A percentile compares a stretch with the other conserved stretches of the same genome.
Conservation (phyloP, 1,140 invertebrate species). For the Eueides isabella region DNA sequence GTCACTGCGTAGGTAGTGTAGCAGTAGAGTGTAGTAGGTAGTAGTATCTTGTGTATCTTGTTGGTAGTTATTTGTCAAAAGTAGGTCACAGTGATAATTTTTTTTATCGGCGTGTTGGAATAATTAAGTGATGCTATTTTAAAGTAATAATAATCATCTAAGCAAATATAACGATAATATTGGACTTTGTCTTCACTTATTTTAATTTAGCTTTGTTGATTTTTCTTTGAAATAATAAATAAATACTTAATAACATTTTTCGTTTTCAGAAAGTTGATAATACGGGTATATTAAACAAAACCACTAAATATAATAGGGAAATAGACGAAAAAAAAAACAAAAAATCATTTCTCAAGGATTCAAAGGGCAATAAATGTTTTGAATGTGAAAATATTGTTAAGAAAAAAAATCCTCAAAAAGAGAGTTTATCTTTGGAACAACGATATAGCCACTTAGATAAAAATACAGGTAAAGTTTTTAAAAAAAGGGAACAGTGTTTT, state of each 20-base stretch:
- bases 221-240: too few species aligned
- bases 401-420: neutral
- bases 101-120: too few species aligned
- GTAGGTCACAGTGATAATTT: too few species aligned
- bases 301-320: constrained; percentile 4
- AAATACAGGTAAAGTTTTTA: constrained; percentile 36
- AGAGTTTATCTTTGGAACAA: neutral
- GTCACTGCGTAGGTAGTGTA: too few species aligned
- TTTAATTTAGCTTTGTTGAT: too few species aligned
- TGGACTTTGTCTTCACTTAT: too few species aligned
- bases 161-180: too few species aligned
- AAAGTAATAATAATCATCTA: too few species aligned
- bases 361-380: neutral
- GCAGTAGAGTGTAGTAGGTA: too few species aligned
- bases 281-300: constrained; percentile 28
- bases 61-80: too few species aligned
- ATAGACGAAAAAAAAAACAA: constrained; percentile 11
- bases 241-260: neutral
- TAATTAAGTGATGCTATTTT: too few species aligned
- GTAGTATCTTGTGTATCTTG: too few species aligned
- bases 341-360: neutral
- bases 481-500: constrained; percentile 52
- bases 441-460: constrained; percentile 36
- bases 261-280: constrained; percentile 24
- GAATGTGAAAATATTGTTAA: neutral